phyloP scores from a whole-genome alignment of 2,113 vertebrate species.

The Ursus arctos region DNA sequence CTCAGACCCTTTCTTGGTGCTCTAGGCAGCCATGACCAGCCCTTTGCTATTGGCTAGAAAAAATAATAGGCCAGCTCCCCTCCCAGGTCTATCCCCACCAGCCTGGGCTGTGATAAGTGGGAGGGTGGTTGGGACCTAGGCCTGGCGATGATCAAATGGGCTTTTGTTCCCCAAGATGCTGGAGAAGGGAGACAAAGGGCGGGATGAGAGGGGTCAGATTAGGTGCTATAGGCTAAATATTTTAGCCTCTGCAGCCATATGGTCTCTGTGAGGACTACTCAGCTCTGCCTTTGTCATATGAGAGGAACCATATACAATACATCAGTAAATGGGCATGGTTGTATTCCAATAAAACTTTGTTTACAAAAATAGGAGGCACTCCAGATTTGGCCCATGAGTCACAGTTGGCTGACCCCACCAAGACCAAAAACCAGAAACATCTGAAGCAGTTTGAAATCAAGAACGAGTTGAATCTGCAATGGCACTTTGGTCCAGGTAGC shows the following conservation, averaged over 20 bases:
- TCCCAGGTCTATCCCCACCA: not conserved
- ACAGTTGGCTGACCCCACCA: no score
- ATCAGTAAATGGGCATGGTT: not conserved
- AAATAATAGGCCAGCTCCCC: not conserved
- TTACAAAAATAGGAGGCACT: not conserved
- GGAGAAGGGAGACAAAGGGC: not conserved
- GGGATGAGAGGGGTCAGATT: not conserved
- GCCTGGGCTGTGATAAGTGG: not conserved
- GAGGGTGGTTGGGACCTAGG: not conserved
- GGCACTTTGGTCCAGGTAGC: not conserved
- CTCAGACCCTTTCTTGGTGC: not conserved
- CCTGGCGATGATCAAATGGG: not conserved
- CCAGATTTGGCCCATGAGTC: no score
- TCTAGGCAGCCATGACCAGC: not conserved
- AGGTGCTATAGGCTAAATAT: not conserved
- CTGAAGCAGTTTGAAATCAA: not conserved
- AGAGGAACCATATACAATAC: rapidly evolving
- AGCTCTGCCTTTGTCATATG: not conserved
- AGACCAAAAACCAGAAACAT: not conserved
- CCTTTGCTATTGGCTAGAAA: not conserved
- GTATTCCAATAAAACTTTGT: not conserved
- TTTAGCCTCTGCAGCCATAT: not conserved
- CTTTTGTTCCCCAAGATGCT: not conserved
- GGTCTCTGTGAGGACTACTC: rapidly evolving
- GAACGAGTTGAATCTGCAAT: rapidly evolving